phyloP scores from a whole-genome alignment of 1,140 invertebrate species.

The Neodiprion pinetum region DNA sequence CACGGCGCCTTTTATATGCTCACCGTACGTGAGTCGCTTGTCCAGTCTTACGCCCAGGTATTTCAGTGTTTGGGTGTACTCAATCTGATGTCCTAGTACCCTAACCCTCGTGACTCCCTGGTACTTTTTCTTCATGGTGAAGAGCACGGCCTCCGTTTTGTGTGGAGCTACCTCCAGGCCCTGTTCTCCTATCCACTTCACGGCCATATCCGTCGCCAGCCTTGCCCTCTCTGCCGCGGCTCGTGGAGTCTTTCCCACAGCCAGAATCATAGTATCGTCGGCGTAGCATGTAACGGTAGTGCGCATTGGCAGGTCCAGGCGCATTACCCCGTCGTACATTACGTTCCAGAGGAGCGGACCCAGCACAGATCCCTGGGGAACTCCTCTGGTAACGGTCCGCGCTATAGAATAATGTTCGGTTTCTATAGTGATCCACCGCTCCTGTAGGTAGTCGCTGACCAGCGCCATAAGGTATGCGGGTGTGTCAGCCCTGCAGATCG shows the following conservation, averaged over 20 bases:
- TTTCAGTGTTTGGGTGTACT: background rate
- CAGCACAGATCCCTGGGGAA: slow-evolving; percentile 52
- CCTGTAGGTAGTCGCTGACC: too few relatives aligned
- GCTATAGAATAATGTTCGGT: too few relatives aligned
- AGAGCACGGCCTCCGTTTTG: background rate
- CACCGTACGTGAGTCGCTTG: slow-evolving; percentile 17
- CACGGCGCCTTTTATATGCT: background rate
- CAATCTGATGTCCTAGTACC: background rate
- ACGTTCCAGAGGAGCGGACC: slow-evolving; percentile 50
- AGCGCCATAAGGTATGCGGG: too few relatives aligned
- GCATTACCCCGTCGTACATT: slow-evolving; percentile 46
- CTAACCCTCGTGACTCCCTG: background rate
- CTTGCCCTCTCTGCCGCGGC: slow-evolving; percentile 19
- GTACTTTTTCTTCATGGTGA: background rate
- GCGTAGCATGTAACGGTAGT: background rate
- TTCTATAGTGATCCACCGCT: too few relatives aligned
- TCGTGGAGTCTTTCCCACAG: too few relatives aligned
- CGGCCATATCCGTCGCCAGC: background rate
- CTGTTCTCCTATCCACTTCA: slow-evolving; percentile 32
- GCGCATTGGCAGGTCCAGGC: slow-evolving; percentile 32
- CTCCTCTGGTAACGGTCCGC: too few relatives aligned
- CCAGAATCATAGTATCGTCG: too few relatives aligned
- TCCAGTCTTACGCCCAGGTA: slow-evolving; percentile 25
- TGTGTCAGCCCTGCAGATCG: too few relatives aligned
- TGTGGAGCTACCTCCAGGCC: background rate